These are phyloP conservation scores for Dendrolimus pini DNA, from an alignment of 2,888 invertebrate species.

Conservation along the genomic window DNA sequence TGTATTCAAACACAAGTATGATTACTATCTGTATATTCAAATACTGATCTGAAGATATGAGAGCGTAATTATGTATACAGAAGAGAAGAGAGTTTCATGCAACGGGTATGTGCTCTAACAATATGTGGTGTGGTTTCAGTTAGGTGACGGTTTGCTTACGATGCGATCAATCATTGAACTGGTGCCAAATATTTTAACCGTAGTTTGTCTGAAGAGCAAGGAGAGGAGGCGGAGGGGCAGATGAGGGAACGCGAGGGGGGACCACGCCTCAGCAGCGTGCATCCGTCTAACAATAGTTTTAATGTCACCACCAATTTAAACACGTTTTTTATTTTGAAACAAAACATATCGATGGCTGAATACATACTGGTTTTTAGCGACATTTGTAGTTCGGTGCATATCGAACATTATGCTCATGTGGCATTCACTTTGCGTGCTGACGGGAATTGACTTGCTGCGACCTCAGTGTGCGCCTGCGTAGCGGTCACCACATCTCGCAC, in stretches of 20 bases:
- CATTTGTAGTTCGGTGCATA: too few species aligned
- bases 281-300: not conserved
- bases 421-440: too few species aligned
- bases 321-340: not conserved
- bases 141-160: conserved; percentile 8
- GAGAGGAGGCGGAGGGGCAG: not conserved
- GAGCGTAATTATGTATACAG: too few species aligned
- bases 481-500: too few species aligned
- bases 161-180: conserved; percentile 26
- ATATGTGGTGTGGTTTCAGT: conserved; percentile 3
- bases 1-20: too few species aligned
- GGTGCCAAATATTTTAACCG: conserved; percentile 21
- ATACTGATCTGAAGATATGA: too few species aligned
- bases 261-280: not conserved
- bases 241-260: not conserved
- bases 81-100: too few species aligned
- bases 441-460: too few species aligned
- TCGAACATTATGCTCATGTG: too few species aligned
- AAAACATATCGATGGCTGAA: not conserved
- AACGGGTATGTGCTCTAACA: not conserved
- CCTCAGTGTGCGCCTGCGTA: too few species aligned
- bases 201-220: conserved; percentile 4
- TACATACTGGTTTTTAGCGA: too few species aligned
- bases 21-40: too few species aligned
- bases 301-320: not conserved